These are phyloP conservation scores for Dynastes tityus DNA, from an alignment of 2,888 invertebrate genomes.

Conservation along the genomic window DNA sequence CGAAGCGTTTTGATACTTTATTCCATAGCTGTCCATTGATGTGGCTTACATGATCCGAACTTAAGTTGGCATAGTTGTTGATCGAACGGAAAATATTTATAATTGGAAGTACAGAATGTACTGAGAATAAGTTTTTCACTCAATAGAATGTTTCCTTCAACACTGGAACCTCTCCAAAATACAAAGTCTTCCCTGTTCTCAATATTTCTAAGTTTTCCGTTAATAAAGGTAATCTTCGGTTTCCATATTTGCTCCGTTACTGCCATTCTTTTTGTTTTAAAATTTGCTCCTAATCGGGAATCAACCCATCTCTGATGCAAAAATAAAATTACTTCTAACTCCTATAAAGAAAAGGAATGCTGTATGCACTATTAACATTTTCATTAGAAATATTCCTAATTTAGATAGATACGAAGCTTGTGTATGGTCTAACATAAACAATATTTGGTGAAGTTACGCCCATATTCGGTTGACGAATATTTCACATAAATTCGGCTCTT, in stretches of 20 bases:
- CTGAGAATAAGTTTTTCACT: conserved; percentile 60
- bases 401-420: too few species aligned
- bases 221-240: conserved; percentile 61
- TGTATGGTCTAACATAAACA: too few species aligned
- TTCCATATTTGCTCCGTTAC: conserved; percentile 63
- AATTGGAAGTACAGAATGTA: conserved; percentile 58
- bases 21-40: too few species aligned
- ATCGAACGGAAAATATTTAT: conserved; percentile 62
- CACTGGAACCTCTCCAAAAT: conserved; percentile 63
- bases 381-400: background rate
- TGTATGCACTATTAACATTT: too few species aligned
- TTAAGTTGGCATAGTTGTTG: conserved; percentile 61
- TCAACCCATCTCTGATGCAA: conserved; percentile 63
- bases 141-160: conserved; percentile 60
- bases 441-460: too few species aligned
- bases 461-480: too few species aligned
- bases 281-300: conserved; percentile 60
- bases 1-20: too few species aligned
- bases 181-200: conserved; percentile 58
- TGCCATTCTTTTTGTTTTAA: conserved; percentile 60
- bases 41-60: conserved; percentile 62
- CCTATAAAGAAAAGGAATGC: conserved; percentile 52
- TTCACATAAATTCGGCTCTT: too few species aligned
- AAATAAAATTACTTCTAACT: conserved; percentile 57
- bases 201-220: conserved; percentile 53